Evolutionary conservation across 2,888 invertebrate species (phyloP).

Genomic region (Clitarchus hookeri): DNA sequence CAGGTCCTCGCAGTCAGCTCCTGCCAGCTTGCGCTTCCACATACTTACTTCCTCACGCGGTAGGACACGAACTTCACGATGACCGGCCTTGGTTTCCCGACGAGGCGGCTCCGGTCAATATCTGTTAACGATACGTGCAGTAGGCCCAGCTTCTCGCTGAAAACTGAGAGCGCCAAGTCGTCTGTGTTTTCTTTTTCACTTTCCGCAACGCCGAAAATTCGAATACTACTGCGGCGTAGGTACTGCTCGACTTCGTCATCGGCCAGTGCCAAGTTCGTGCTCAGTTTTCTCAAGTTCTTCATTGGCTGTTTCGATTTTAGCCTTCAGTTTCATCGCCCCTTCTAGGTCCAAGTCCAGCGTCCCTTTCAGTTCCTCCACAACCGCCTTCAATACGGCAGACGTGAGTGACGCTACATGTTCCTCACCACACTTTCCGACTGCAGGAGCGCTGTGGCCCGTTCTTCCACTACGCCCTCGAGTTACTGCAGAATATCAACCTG

Average conservation of each 20-base stretch:
- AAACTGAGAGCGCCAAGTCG: neutral
- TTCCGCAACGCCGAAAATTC: constrained; percentile 23
- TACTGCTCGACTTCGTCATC: neutral
- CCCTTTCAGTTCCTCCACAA: neutral
- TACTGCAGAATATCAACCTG: too few species aligned
- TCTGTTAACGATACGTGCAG: neutral
- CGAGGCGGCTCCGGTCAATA: constrained; percentile 19
- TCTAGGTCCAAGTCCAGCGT: neutral
- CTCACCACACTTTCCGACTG: too few species aligned
- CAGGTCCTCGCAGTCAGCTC: constrained; percentile 25
- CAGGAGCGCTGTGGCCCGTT: too few species aligned
- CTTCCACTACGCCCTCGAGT: too few species aligned
- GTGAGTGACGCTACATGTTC: too few species aligned
- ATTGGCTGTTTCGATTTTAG: neutral
- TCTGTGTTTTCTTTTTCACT: neutral
- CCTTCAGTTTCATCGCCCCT: neutral
- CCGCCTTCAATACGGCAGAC: neutral
- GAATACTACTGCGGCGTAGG: neutral
- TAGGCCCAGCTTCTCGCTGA: neutral
- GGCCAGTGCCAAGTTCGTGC: too few species aligned
- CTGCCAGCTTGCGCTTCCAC: neutral
- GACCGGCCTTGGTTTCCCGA: constrained; percentile 21
- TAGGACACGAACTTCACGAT: constrained; percentile 20
- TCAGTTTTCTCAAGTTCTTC: too few species aligned
- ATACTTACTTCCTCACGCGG: neutral